phyloP scores from a whole-genome alignment of 2,888 invertebrate genomes.

The Podotricha telesiphe region DNA sequence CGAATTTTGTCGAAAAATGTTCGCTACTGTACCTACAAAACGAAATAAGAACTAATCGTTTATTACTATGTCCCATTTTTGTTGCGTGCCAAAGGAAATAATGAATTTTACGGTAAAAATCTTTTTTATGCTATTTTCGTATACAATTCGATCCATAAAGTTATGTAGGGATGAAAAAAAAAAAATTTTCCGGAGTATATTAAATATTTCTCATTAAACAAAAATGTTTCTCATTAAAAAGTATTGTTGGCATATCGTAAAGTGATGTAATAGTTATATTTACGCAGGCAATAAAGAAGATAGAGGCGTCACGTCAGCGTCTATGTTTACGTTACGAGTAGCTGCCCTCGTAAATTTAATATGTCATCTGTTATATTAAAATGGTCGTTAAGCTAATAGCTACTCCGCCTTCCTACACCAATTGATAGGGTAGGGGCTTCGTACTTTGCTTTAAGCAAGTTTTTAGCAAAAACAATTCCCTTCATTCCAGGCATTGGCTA shows the following conservation, averaged over 20 bases:
- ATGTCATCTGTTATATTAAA: slow-evolving; percentile 83
- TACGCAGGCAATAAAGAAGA: slow-evolving; percentile 77
- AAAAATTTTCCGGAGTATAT: no score
- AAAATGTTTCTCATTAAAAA: slow-evolving; percentile 66
- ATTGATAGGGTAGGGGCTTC: slow-evolving; percentile 70
- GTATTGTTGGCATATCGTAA: slow-evolving; percentile 70
- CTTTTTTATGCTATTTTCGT: slow-evolving; percentile 57
- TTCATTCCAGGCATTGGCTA: slow-evolving; percentile 47
- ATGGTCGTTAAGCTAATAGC: slow-evolving; percentile 83
- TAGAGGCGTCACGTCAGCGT: slow-evolving; percentile 74
- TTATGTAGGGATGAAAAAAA: slow-evolving; percentile 46
- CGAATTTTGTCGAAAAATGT: slow-evolving; percentile 37
- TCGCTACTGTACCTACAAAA: slow-evolving; percentile 42
- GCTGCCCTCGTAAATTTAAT: slow-evolving; percentile 81
- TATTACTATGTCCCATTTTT: slow-evolving; percentile 65
- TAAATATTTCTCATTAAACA: no score
- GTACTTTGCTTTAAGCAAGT: slow-evolving; percentile 64
- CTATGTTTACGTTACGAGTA: slow-evolving; percentile 70
- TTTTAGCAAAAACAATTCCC: slow-evolving; percentile 53
- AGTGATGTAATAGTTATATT: slow-evolving; percentile 75
- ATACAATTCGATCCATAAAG: slow-evolving; percentile 57
- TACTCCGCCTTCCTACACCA: slow-evolving; percentile 68
- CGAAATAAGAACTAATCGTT: slow-evolving; percentile 65
- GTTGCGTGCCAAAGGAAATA: slow-evolving; percentile 65
- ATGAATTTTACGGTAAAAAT: slow-evolving; percentile 61